Percentiles rank a stretch among this genome's conserved stretches.
phyloP scores from a whole-genome alignment of 2,888 invertebrate genomes.

The Pherbina coryleti region DNA sequence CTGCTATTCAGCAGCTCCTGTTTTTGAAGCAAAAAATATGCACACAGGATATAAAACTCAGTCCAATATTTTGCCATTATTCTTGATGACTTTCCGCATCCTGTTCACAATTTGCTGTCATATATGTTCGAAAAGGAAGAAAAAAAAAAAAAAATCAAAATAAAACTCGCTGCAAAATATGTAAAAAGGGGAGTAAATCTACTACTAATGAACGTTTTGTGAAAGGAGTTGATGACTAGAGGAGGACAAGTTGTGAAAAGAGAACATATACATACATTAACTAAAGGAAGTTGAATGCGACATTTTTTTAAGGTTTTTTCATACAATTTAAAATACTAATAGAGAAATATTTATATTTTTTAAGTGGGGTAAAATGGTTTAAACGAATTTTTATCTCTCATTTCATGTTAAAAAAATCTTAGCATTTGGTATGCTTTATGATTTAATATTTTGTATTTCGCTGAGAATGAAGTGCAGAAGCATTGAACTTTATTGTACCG shows the following conservation, averaged over 20 bases:
- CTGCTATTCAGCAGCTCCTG: not conserved
- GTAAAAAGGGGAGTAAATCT: not conserved
- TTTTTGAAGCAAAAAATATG: not conserved
- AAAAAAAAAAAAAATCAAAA: not conserved
- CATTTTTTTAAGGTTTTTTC: not conserved
- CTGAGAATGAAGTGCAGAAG: too few relatives aligned
- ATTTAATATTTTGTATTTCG: too few relatives aligned
- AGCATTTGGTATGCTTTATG: too few relatives aligned
- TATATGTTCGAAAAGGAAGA: not conserved
- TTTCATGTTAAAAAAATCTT: too few relatives aligned
- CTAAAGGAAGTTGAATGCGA: not conserved
- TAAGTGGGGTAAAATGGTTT: not conserved
- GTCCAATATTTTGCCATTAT: not conserved
- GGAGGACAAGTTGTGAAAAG: not conserved
- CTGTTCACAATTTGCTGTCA: not conserved
- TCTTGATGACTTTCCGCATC: constrained; percentile 22
- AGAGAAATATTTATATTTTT: not conserved
- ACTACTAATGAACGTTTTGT: constrained; percentile 7
- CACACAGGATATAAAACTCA: not conserved
- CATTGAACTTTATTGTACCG: too few relatives aligned
- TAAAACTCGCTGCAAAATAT: not conserved
- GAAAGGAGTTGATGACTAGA: not conserved
- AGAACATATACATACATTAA: not conserved
- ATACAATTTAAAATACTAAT: not conserved
- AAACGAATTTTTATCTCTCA: not conserved